Evolutionary conservation across 1,140 invertebrate species (phyloP).

Genomic region (Hydropsyche tenuis): DNA sequence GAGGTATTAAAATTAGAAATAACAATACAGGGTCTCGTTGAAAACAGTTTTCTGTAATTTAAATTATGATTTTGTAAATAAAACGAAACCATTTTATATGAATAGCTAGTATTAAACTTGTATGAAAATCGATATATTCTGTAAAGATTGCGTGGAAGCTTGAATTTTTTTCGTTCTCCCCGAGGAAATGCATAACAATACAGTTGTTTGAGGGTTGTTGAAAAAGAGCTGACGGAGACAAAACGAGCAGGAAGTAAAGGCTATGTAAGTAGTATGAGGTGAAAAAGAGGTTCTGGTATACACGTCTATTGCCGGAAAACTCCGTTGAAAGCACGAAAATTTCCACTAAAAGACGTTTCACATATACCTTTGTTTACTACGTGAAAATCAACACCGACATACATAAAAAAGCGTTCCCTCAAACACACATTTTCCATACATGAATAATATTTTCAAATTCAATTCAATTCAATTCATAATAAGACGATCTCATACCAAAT

Average conservation of each 20-base stretch:
- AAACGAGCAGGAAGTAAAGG: conserved; percentile 27
- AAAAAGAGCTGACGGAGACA: conserved; percentile 45
- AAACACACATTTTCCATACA: too few relatives aligned
- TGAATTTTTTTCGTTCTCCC: conserved; percentile 19
- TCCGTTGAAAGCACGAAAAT: conserved; percentile 30
- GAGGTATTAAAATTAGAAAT: too few relatives aligned
- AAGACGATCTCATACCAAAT: too few relatives aligned
- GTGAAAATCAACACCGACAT: conserved; percentile 6
- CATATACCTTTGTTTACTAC: conserved; percentile 22
- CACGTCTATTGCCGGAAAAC: conserved; percentile 35
- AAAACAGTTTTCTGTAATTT: too few relatives aligned
- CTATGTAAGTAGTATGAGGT: not conserved
- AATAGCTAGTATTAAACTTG: not conserved
- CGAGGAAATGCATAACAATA: conserved; percentile 38
- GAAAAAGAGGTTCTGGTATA: conserved; percentile 28
- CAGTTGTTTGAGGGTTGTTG: conserved; percentile 32
- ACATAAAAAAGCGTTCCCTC: not conserved
- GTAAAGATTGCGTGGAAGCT: conserved; percentile 8
- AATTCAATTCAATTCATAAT: too few relatives aligned
- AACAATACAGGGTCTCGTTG: too few relatives aligned
- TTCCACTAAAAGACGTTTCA: conserved; percentile 19
- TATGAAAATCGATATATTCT: not conserved
- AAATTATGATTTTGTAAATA: too few relatives aligned
- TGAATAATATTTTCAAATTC: too few relatives aligned
- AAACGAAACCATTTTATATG: too few relatives aligned